Conservation (phyloP, 2,797 vertebrate genomes). For the Spondyliosoma cantharus region DNA sequence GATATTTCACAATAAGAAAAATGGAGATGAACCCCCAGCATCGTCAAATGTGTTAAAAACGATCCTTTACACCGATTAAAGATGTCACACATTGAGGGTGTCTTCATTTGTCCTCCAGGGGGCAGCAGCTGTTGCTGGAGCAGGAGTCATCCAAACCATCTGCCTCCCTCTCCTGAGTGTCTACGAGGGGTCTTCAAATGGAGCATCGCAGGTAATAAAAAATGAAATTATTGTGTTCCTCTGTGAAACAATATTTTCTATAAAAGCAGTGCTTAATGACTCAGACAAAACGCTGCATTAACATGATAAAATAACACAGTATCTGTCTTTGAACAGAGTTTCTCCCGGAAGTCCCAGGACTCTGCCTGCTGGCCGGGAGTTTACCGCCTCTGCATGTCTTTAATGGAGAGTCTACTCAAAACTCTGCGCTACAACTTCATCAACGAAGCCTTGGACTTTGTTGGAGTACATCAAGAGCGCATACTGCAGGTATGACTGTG, state of each 20-base stretch:
- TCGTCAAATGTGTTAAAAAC: background rate
- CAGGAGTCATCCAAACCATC: slow-evolving; percentile 92
- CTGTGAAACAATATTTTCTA: no score
- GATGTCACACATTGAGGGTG: background rate
- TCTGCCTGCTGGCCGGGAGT: slow-evolving; percentile 95
- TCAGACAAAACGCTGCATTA: background rate
- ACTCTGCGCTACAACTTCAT: slow-evolving; percentile 96
- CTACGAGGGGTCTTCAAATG: slow-evolving; percentile 91
- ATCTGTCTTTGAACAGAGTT: slow-evolving; percentile 68
- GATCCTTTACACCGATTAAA: background rate
- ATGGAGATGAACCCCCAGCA: background rate
- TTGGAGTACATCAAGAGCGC: slow-evolving; percentile 97
- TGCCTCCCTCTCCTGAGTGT: slow-evolving; percentile 95
- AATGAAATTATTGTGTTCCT: background rate
- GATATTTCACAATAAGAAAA: background rate
- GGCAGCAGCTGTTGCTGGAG: slow-evolving; percentile 92
- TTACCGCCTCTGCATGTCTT: slow-evolving; percentile 93
- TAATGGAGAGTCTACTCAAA: slow-evolving; percentile 98
- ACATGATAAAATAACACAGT: background rate
- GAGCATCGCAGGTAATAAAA: slow-evolving; percentile 87
- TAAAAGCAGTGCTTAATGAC: background rate
- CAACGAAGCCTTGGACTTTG: slow-evolving; percentile 94
- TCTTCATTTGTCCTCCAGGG: slow-evolving; percentile 82
- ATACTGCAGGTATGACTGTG: slow-evolving; percentile 90
- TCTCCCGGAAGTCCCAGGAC: slow-evolving; percentile 92